A percentile compares a stretch with the other conserved stretches of the same genome.
Conservation (phyloP, 2,888 invertebrate species). For the Yponomeuta cagnagella region DNA sequence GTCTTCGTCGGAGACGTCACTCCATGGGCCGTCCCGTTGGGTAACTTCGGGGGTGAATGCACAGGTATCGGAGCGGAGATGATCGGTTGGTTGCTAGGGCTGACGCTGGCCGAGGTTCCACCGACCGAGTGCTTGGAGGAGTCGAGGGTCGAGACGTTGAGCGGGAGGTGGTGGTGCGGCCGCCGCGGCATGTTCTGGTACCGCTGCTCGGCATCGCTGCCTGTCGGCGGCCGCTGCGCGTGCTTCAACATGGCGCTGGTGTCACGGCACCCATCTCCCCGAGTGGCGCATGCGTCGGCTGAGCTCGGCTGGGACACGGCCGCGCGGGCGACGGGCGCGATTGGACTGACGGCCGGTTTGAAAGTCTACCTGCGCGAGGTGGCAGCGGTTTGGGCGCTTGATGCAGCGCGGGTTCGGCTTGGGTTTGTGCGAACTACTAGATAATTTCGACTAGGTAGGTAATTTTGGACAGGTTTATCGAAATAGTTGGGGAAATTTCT, state of each 20-base stretch:
- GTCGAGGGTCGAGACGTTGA: constrained; percentile 81
- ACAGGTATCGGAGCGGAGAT: constrained; percentile 42
- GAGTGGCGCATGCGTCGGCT: constrained; percentile 10
- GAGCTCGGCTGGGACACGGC: constrained; percentile 23
- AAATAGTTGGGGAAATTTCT: no score
- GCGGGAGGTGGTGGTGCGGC: constrained; percentile 78
- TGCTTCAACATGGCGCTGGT: constrained; percentile 82
- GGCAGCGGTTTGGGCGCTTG: not conserved
- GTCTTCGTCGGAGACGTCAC: constrained; percentile 45
- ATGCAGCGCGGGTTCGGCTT: not conserved
- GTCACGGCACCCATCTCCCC: constrained; percentile 55
- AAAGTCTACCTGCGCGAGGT: not conserved
- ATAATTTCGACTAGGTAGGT: no score
- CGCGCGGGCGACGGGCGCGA: constrained; percentile 43
- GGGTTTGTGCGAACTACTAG: not conserved
- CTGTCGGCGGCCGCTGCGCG: constrained; percentile 77
- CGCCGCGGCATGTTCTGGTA: constrained; percentile 76
- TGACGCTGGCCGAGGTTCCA: constrained; percentile 73
- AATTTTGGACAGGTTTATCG: not conserved
- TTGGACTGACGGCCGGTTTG: constrained; percentile 36
- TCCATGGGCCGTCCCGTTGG: constrained; percentile 76
- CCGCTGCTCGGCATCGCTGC: constrained; percentile 70
- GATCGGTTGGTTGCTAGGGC: constrained; percentile 61
- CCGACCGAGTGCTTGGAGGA: constrained; percentile 79
- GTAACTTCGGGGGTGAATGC: constrained; percentile 61